Evolutionary conservation across 2,113 vertebrate species (phyloP).

Genomic region (Spea bombifrons): DNA sequence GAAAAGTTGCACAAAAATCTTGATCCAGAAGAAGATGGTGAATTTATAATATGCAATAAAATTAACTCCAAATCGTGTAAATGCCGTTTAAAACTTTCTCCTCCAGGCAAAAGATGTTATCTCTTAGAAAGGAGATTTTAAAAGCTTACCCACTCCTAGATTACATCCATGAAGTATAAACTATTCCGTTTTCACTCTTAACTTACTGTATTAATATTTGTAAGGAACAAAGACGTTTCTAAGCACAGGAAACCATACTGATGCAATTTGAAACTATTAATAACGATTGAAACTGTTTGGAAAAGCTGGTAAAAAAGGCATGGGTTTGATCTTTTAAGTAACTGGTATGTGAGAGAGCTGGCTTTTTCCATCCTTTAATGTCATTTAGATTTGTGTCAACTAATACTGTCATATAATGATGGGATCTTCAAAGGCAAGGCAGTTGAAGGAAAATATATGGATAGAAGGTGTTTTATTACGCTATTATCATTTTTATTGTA

Average conservation of each 20-base stretch:
- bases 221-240: slow-evolving; percentile 59
- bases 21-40: slow-evolving; percentile 51
- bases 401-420: too few relatives aligned
- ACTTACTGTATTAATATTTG: slow-evolving; percentile 51
- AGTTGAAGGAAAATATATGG: too few relatives aligned
- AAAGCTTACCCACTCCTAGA: slow-evolving; percentile 56
- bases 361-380: not conserved
- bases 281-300: slow-evolving; percentile 57
- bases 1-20: slow-evolving; percentile 53
- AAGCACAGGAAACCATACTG: slow-evolving; percentile 55
- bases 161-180: slow-evolving; percentile 58
- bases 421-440: too few relatives aligned
- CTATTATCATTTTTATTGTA: too few relatives aligned
- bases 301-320: slow-evolving; percentile 52
- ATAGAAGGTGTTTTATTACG: too few relatives aligned
- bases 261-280: slow-evolving; percentile 56
- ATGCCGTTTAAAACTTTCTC: slow-evolving; percentile 59
- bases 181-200: slow-evolving; percentile 52
- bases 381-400: too few relatives aligned
- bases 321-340: slow-evolving; percentile 54
- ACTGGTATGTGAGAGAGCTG: slow-evolving; percentile 50
- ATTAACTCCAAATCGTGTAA: slow-evolving; percentile 62
- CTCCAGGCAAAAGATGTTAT: slow-evolving; percentile 59
- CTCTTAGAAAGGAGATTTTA: slow-evolving; percentile 60
- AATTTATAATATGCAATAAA: slow-evolving; percentile 60